phyloP scores from a whole-genome alignment of 64 coral and sea anemone genomes.

The Stylophora pistillata region DNA sequence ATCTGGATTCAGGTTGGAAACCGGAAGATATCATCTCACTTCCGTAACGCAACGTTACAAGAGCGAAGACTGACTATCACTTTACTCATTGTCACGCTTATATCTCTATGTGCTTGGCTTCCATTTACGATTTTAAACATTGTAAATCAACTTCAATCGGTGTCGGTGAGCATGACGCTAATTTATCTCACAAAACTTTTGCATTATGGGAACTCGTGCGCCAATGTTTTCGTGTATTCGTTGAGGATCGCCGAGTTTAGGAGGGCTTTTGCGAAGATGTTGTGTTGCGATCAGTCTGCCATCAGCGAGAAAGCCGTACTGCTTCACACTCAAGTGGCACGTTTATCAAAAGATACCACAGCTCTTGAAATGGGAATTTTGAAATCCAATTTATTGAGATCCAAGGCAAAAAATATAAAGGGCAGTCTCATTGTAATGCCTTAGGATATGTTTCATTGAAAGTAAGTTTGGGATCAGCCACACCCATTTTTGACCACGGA shows the following conservation, averaged over 20 bases:
- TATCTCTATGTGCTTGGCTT: slow-evolving; percentile 41
- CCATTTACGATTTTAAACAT: slow-evolving; percentile 43
- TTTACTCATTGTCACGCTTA: slow-evolving; percentile 50
- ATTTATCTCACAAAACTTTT: slow-evolving; percentile 42
- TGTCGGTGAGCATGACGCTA: not conserved
- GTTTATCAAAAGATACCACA: slow-evolving; percentile 22
- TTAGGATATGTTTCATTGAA: too few relatives aligned
- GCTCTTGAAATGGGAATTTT: not conserved
- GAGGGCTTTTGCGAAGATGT: not conserved
- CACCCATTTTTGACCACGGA: too few relatives aligned
- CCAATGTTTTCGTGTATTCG: slow-evolving; percentile 54
- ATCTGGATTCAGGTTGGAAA: slow-evolving; percentile 42
- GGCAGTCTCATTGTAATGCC: not conserved
- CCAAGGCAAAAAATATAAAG: not conserved
- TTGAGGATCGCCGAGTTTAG: slow-evolving; percentile 50
- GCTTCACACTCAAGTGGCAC: not conserved
- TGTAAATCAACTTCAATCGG: slow-evolving; percentile 1
- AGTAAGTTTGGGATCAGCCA: too few relatives aligned
- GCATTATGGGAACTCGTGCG: slow-evolving; percentile 58
- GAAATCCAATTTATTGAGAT: not conserved
- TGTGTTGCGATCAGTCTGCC: not conserved
- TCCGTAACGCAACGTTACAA: slow-evolving; percentile 16
- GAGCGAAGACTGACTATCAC: slow-evolving; percentile 45
- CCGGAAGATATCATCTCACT: not conserved
- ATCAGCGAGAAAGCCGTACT: not conserved